Conservation (phyloP, 2,888 invertebrate genomes). For the Cinara cedri region DNA sequence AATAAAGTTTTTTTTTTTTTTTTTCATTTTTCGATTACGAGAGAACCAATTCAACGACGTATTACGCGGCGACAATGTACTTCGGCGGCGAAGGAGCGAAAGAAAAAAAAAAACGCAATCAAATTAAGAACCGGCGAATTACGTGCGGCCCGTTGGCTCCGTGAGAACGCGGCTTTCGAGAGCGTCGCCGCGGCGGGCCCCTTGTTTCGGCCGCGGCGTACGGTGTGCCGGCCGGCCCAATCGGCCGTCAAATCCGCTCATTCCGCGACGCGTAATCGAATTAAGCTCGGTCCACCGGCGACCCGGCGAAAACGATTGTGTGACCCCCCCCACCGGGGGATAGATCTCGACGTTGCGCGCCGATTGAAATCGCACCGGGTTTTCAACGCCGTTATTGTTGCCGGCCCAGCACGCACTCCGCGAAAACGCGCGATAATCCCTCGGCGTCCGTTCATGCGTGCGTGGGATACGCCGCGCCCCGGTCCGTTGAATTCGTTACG, state of each 20-base stretch:
- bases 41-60: no score
- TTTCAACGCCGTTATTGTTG: constrained; percentile 46
- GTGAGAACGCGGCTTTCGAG: constrained; percentile 30
- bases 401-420: constrained; percentile 33
- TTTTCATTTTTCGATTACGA: no score
- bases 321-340: constrained; percentile 37
- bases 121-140: constrained; percentile 22
- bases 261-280: constrained; percentile 49
- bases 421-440: constrained; percentile 34
- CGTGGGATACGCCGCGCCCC: constrained; percentile 45
- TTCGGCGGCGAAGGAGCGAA: no score
- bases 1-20: no score
- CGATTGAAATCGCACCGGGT: constrained; percentile 31
- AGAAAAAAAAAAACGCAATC: constrained; percentile 18
- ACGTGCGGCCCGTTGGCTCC: constrained; percentile 22
- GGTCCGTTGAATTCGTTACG: constrained; percentile 23
- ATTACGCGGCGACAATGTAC: no score
- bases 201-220: not conserved
- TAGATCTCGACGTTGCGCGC: constrained; percentile 31
- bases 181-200: constrained; percentile 11
- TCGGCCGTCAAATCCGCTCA: constrained; percentile 50
- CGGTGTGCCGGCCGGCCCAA: constrained; percentile 34
- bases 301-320: constrained; percentile 55
- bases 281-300: constrained; percentile 53
- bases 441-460: constrained; percentile 51